Percentiles rank a stretch among this genome's conserved stretches.
phyloP scores from a whole-genome alignment of 1,140 invertebrate genomes.

The Trichomalopsis sarcophagae region DNA sequence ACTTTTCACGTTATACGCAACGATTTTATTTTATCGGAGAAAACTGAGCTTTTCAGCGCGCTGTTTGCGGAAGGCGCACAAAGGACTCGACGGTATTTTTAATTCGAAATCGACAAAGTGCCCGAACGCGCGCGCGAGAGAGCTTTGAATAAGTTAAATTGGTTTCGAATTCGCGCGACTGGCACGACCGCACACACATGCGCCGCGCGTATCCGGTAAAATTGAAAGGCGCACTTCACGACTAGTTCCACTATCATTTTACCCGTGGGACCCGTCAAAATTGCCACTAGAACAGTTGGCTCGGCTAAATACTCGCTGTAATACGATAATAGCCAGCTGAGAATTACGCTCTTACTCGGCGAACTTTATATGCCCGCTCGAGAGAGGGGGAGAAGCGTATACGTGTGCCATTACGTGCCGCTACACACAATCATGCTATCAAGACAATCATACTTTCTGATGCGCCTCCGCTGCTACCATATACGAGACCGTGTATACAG shows the following conservation, averaged over 20 bases:
- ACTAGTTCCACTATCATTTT: slow-evolving; percentile 31
- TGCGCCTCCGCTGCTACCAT: background rate
- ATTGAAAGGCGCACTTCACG: background rate
- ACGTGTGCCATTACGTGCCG: background rate
- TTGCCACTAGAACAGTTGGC: slow-evolving; percentile 26
- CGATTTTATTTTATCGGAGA: no score
- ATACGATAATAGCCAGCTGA: slow-evolving; percentile 5
- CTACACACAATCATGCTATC: slow-evolving; percentile 7
- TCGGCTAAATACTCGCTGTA: slow-evolving; percentile 32
- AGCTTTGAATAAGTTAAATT: slow-evolving; percentile 15
- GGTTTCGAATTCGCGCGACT: background rate
- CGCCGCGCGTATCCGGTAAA: background rate
- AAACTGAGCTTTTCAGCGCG: no score
- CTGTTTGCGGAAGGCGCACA: no score
- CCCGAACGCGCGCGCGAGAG: background rate
- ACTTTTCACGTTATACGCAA: no score
- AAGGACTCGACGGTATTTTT: background rate
- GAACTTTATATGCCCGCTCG: background rate
- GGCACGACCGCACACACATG: no score
- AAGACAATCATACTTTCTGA: slow-evolving; percentile 24
- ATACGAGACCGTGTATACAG: no score
- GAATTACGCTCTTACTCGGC: background rate
- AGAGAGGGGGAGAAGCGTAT: background rate
- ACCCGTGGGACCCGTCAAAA: slow-evolving; percentile 22
- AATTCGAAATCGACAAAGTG: background rate